Evolutionary conservation across 2,113 vertebrate species (phyloP).

Genomic region (Odontesthes bonariensis): DNA sequence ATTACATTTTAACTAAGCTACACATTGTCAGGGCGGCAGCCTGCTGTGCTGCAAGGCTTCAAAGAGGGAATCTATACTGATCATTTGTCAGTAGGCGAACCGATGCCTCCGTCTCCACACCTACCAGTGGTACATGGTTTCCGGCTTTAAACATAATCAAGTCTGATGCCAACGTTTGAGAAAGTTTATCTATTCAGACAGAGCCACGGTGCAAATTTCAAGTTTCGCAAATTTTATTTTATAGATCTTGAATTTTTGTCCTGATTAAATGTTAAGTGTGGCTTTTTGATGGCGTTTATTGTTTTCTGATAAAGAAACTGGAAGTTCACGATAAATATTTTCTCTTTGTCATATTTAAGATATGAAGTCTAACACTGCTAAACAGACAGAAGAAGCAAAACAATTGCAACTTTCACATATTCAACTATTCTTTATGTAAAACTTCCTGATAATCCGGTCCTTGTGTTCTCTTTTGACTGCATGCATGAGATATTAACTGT

Average conservation of each 20-base stretch:
- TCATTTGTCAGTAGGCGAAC: constrained; percentile 38
- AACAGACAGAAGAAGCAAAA: too few species aligned
- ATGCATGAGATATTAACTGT: constrained; percentile 20
- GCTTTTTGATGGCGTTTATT: too few species aligned
- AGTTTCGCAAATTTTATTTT: too few species aligned
- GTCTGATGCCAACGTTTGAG: not conserved
- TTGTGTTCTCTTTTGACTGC: constrained; percentile 9
- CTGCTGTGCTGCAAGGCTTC: constrained; percentile 38
- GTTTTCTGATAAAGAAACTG: too few species aligned
- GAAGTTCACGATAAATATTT: too few species aligned
- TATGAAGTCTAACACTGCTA: too few species aligned
- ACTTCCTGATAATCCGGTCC: constrained; percentile 15
- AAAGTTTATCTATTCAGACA: too few species aligned
- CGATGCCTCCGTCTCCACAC: constrained; percentile 35
- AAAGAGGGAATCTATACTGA: constrained; percentile 51
- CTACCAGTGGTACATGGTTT: constrained; percentile 15
- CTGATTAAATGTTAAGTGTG: too few species aligned
- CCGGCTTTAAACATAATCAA: not conserved
- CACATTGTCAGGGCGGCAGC: constrained; percentile 21
- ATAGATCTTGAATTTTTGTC: not conserved
- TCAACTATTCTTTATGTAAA: constrained; percentile 3
- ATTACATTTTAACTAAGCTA: constrained; percentile 33
- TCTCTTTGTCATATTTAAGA: too few species aligned
- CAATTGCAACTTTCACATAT: too few species aligned
- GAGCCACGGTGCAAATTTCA: too few species aligned